Evolutionary conservation across 2,797 vertebrate species (phyloP).

Genomic region (Xenentodon cancila): DNA sequence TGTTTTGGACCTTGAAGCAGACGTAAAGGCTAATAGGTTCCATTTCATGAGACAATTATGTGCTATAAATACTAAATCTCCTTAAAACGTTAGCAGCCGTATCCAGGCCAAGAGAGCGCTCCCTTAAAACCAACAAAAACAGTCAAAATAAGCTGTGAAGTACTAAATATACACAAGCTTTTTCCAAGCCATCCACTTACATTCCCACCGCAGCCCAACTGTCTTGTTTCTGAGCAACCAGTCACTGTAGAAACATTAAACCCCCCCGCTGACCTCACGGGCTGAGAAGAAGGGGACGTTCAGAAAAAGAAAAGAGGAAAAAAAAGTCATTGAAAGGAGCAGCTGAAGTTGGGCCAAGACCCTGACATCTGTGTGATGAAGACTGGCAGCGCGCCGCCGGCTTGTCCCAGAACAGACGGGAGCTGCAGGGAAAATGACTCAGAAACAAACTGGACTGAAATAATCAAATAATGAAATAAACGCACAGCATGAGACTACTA

Average conservation of each 20-base stretch:
- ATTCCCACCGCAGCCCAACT: slow-evolving; percentile 5
- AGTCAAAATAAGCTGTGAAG: slow-evolving; percentile 1
- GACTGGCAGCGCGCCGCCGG: slow-evolving; percentile 22
- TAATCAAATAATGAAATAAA: slow-evolving; percentile 2
- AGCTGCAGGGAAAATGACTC: slow-evolving; percentile 27
- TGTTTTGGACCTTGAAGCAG: slow-evolving; percentile 7
- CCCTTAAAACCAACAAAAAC: background rate
- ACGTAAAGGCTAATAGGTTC: background rate
- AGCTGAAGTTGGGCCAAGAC: slow-evolving; percentile 33
- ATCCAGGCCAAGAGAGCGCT: background rate
- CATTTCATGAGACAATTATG: slow-evolving; percentile 11
- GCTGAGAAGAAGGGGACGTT: slow-evolving; percentile 35
- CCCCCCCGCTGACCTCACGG: slow-evolving; percentile 34
- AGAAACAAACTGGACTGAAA: background rate
- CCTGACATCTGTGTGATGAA: slow-evolving; percentile 56
- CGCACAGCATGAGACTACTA: too few relatives aligned
- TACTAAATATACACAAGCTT: background rate
- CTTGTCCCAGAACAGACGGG: slow-evolving; percentile 19
- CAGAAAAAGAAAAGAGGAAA: slow-evolving; percentile 11
- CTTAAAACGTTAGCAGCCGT: background rate
- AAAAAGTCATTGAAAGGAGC: slow-evolving; percentile 29
- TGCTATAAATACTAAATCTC: slow-evolving; percentile 7
- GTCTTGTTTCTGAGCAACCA: slow-evolving; percentile 5
- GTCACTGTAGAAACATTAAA: slow-evolving; percentile 39
- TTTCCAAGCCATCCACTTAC: background rate